Evolutionary conservation across 2,113 vertebrate species (phyloP), one percentile per base, ranked within the genome.

Genomic region (Cololabis saira): DNA sequence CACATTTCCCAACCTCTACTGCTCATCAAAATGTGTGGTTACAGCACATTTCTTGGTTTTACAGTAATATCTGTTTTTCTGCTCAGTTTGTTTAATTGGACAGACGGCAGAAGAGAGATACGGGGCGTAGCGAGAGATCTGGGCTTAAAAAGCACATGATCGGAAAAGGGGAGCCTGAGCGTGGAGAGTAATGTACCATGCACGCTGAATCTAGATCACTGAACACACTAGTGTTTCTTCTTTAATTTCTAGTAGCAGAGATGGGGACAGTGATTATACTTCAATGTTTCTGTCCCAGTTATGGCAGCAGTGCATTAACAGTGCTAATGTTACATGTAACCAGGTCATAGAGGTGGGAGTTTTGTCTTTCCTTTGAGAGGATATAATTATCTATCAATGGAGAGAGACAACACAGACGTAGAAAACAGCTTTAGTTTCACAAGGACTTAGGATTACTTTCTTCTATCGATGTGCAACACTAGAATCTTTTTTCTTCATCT

Each of bases 181-280:
- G 13, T 22, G 17, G 69, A 71, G 83, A 77, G 74, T 81, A 91
- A 86, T 87, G 88, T 86, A 85, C 76, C 86, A 58, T 89, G 79
- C 53, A 50, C 4, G 37, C 67, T 77, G 74, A 87, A 90, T 90
- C 86, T 85, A 86, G 89, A 87, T 90, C 89, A 91, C 83, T 91
- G 86, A 84, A 78, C 89, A 90, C 86, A 85, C 80, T 58, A 84
- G 61, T 82, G 80, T 70, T 78, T 73, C 83, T 78, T 78, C 60
- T 50, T 52, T 81, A 52, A 78, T 68, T 65, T 80, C 76, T 80
- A 77, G 63, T 41, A 54, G 63, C 62, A 69, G 76, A 70, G 53
- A 81, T 71, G 71, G 71, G 69, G 65, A 50, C 56, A 14, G 19
- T 67, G 64, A 76, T 71, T 74, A 80, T 37, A 58, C 61, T 55